Conservation (phyloP, 2,888 invertebrate species). For the Dastarcus helophoroides region DNA sequence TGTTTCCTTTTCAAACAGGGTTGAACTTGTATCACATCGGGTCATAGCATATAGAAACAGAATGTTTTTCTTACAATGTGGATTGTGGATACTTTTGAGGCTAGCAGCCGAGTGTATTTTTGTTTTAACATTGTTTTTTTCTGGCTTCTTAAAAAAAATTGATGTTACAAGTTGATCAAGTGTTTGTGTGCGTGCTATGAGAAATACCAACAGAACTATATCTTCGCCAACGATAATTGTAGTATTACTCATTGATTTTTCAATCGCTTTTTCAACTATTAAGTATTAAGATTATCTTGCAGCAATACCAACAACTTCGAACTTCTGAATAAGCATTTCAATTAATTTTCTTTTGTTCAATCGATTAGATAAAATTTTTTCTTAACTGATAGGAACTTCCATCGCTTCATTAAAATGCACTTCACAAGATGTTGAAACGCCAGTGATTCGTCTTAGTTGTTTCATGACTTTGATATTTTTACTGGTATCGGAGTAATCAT, state of each 20-base stretch:
- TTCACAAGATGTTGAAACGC: slow-evolving; percentile 5
- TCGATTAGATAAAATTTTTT: slow-evolving; percentile 4
- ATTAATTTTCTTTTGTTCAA: slow-evolving; percentile 4
- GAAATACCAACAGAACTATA: background rate
- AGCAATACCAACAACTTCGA: slow-evolving; percentile 5
- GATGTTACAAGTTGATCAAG: too few relatives aligned
- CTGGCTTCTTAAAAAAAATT: too few relatives aligned
- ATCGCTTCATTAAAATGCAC: background rate
- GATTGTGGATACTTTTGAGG: too few relatives aligned
- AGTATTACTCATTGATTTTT: too few relatives aligned
- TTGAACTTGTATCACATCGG: too few relatives aligned
- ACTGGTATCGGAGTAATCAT: slow-evolving; percentile 5
- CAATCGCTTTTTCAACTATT: slow-evolving; percentile 1
- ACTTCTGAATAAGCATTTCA: too few relatives aligned
- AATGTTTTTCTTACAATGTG: too few relatives aligned
- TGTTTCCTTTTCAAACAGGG: too few relatives aligned
- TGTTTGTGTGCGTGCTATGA: too few relatives aligned
- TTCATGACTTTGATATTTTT: slow-evolving; percentile 6
- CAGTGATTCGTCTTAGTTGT: slow-evolving; percentile 4
- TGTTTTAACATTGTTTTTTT: too few relatives aligned
- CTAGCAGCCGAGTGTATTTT: too few relatives aligned
- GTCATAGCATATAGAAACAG: too few relatives aligned
- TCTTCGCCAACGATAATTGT: slow-evolving; percentile 1
- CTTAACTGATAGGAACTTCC: slow-evolving; percentile 4
- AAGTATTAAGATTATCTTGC: slow-evolving; percentile 3